These are phyloP conservation scores for Hippoglossus stenolepis DNA, from an alignment of 2,113 vertebrate genomes.

Conservation along the genomic window DNA sequence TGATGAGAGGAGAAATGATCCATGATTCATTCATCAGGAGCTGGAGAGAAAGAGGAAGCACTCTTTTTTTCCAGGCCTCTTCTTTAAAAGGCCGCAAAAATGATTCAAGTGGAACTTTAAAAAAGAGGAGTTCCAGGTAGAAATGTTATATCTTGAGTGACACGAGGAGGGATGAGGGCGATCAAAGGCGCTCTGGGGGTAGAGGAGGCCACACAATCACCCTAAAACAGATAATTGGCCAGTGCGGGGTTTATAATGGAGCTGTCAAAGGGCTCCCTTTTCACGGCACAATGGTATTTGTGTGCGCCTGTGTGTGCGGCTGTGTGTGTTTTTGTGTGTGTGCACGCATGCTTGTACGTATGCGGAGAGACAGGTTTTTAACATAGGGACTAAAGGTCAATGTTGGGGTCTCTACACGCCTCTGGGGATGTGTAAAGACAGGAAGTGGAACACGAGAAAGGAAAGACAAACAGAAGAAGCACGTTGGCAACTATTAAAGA, in stretches of 20 bases:
- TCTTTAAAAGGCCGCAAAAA: slow-evolving; percentile 62
- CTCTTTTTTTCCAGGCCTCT: slow-evolving; percentile 6
- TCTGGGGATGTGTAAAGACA: slow-evolving; percentile 24
- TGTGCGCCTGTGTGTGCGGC: slow-evolving; percentile 46
- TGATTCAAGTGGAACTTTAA: slow-evolving; percentile 75
- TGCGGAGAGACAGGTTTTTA: slow-evolving; percentile 56
- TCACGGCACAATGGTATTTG: slow-evolving; percentile 52
- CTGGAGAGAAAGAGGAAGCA: slow-evolving; percentile 59
- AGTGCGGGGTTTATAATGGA: slow-evolving; percentile 65
- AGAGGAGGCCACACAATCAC: slow-evolving; percentile 64
- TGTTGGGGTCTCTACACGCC: slow-evolving; percentile 23
- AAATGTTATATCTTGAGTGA: slow-evolving; percentile 75
- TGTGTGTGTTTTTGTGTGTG: slow-evolving; percentile 33
- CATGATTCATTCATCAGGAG: slow-evolving; percentile 74
- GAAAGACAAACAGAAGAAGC: slow-evolving; percentile 20
- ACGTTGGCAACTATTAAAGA: neutral
- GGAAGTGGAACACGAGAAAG: slow-evolving; percentile 9
- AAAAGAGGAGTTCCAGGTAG: slow-evolving; percentile 63
- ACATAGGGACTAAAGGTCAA: slow-evolving; percentile 34
- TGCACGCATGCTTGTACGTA: slow-evolving; percentile 21
- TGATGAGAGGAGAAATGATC: slow-evolving; percentile 63
- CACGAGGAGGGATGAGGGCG: slow-evolving; percentile 59
- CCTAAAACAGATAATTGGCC: slow-evolving; percentile 76
- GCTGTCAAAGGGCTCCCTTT: slow-evolving; percentile 65
- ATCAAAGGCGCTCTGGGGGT: slow-evolving; percentile 62